A percentile compares a stretch with the other conserved stretches of the same genome.
Evolutionary conservation across 1,140 invertebrate genomes (phyloP).

Genomic region (Panonychus citri): DNA sequence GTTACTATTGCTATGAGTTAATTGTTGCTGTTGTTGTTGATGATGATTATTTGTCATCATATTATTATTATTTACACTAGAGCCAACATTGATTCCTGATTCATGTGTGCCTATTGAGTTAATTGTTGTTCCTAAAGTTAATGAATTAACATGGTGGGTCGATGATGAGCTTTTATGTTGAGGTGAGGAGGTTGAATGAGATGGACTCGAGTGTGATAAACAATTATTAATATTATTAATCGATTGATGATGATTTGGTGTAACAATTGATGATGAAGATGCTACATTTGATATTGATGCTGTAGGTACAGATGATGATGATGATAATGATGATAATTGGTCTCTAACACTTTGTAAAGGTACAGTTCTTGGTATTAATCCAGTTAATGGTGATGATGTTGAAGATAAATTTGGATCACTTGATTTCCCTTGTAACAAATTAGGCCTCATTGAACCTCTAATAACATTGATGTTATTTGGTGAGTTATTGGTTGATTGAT

Average conservation of each 20-base stretch:
- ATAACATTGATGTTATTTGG: not conserved
- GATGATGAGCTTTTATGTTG: too few species aligned
- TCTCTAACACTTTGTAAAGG: constrained; percentile 9
- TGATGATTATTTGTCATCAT: too few species aligned
- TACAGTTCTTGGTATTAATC: constrained; percentile 10
- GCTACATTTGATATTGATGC: not conserved
- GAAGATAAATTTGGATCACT: not conserved
- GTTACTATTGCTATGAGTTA: not conserved
- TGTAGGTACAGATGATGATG: not conserved
- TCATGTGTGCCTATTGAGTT: constrained; percentile 2
- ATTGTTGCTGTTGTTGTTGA: too few species aligned
- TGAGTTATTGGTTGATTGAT: not conserved
- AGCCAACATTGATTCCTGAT: too few species aligned
- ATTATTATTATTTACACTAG: too few species aligned
- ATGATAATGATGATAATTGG: constrained; percentile 2
- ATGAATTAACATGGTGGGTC: constrained; percentile 6
- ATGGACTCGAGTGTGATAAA: not conserved
- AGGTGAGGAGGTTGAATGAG: not conserved
- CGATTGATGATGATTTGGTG: not conserved
- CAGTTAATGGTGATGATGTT: not conserved
- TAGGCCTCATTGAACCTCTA: not conserved
- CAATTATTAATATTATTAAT: too few species aligned
- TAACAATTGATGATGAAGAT: not conserved
- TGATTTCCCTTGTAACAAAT: not conserved
- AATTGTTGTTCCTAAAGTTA: constrained; percentile 1